Percentiles rank a stretch among this genome's conserved stretches.
These are phyloP conservation scores for Melanargia galathea DNA, from an alignment of 2,888 invertebrate species.

Conservation along the genomic window DNA sequence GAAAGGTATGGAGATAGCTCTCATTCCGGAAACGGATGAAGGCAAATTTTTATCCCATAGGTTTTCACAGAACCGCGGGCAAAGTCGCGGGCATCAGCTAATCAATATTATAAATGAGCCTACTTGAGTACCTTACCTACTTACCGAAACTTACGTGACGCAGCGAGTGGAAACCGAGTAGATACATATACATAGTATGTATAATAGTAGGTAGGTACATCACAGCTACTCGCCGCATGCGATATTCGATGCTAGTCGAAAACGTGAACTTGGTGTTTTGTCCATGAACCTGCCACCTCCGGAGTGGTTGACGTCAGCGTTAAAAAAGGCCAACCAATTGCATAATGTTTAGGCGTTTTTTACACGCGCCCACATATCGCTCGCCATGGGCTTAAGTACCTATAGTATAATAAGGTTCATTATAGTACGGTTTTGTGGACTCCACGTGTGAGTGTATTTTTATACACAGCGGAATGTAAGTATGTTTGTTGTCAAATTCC, in stretches of 20 bases:
- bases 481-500: no score
- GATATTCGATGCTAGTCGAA: slow-evolving; percentile 31
- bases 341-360: slow-evolving; percentile 62
- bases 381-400: background rate
- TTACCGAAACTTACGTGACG: background rate
- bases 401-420: background rate
- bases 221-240: background rate
- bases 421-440: no score
- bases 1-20: no score
- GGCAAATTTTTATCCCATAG: no score
- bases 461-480: no score
- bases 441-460: no score
- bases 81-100: no score
- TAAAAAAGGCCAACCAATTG: slow-evolving; percentile 64
- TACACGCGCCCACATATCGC: slow-evolving; percentile 29
- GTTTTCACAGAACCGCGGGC: no score
- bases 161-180: slow-evolving; percentile 5
- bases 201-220: background rate
- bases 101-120: background rate
- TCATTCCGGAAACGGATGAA: no score
- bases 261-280: slow-evolving; percentile 62
- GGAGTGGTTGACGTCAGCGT: slow-evolving; percentile 63
- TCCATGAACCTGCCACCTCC: slow-evolving; percentile 62
- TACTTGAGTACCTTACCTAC: background rate
- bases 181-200: background rate